phyloP scores from a whole-genome alignment of 2,113 vertebrate species.

The Urocolius indicus region DNA sequence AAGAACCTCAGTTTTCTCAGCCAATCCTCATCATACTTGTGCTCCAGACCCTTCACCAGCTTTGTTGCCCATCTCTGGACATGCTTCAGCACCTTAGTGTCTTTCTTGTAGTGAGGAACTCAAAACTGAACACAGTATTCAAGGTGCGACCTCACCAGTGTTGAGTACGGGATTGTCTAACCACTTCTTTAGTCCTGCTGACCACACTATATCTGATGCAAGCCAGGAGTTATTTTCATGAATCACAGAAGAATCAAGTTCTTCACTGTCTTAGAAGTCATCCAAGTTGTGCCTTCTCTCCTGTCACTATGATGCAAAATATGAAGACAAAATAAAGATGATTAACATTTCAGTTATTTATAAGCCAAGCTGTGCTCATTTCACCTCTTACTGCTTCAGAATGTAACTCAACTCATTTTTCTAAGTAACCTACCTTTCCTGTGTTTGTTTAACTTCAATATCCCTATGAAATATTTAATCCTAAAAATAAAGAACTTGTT shows the following conservation, averaged over 20 bases:
- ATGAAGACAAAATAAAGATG: neutral
- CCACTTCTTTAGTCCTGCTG: too few species aligned
- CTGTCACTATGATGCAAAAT: neutral
- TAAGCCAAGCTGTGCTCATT: neutral
- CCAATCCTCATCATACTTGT: too few species aligned
- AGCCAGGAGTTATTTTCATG: neutral
- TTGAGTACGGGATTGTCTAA: too few species aligned
- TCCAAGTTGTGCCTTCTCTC: neutral
- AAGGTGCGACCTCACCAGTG: too few species aligned
- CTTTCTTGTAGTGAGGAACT: too few species aligned
- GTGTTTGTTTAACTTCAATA: neutral
- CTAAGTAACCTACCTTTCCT: neutral
- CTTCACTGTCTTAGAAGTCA: neutral
- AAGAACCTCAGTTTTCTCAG: too few species aligned
- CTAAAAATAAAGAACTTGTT: neutral
- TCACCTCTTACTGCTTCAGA: neutral
- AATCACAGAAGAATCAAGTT: rapidly evolving
- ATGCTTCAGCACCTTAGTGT: too few species aligned
- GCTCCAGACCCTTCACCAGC: too few species aligned
- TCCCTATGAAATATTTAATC: neutral
- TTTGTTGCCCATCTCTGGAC: too few species aligned
- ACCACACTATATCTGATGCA: too few species aligned
- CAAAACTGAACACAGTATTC: too few species aligned
- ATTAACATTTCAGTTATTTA: neutral
- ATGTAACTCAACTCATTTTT: neutral